Evolutionary conservation across 2,797 vertebrate genomes (phyloP), one percentile per base, ranked within the genome.

Genomic region (Gorsachius magnificus): DNA sequence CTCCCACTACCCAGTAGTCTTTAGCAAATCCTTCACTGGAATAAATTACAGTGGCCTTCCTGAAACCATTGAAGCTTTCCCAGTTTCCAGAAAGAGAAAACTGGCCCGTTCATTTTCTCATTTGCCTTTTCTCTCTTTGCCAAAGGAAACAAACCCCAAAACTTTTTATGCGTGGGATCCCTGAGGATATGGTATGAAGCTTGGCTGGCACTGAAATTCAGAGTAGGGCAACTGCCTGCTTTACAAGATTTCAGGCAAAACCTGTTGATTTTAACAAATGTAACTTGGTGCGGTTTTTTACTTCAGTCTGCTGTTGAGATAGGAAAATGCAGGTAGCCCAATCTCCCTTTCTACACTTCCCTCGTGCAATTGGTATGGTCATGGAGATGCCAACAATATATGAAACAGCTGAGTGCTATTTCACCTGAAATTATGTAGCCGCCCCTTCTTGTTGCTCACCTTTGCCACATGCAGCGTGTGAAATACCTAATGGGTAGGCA

Each of bases 221-320:
- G 41, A 65, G 38, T 20, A 72, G 43, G 11, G 16, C 16, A 76
- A 21, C 13, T 9, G 1, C 8, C 15, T 38, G 15, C 29, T 87
- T 83, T 38, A 51, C 45, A 65, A 76, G 43, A 66, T 18, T 83
- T 90, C 56, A 80, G 43, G 60, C 26, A 64, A 96, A 89, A 58
- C 4, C 31, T 41, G 4, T 25, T 65, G 38, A 25, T 63, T 87
- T 83, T 70, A 91, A 69, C 46, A 87, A 76, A 53, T 33, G 43
- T 19, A 54, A 4, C 5, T 74, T 24, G 8, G 11, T 26, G 41
- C 4, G 0, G 0, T 5, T 18, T 48, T 85, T 80, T 11, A 24
- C 15, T 80, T 63, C 43, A 48, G 10, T 77, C 24, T 80, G 41
- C 45, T 17, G 29, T 25, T 69, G 57, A 92, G 57, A 43, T 3